Base-by-base conservation (phyloP, 2,797 vertebrate genomes). In the Pachyuromys duprasi region DNA sequence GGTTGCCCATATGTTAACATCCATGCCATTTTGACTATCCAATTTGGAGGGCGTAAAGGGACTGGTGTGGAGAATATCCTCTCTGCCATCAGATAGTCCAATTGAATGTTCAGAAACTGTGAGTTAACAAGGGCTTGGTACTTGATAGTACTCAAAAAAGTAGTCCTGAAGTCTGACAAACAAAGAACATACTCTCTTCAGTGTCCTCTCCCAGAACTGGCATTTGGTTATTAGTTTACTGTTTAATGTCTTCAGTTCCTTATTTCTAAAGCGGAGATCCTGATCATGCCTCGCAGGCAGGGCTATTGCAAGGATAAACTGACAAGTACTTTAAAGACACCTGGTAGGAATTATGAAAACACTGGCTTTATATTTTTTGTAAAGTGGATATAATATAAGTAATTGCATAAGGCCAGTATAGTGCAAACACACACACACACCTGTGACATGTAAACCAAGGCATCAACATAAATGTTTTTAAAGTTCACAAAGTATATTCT, bases 341-440 rank as follows among this genome's bases (percentile, higher is more conserved):
- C 9, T 12, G 3, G 9, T 49, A 63, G 83, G 28, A 4, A 4
- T 31, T 90, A 55, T 81, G 14, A 22, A 84, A 91, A 82, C 69
- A 20, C 33, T 80, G 42, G 1, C 22, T 14, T 33, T 88, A 26
- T 74, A 60, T 72, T 53, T 57, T 13, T 91, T 69, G 33, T 13
- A 24, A 93, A 96, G 81, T 95, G 62, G 24, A 8, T 53, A 72
- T 93, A 87, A 78, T 24, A 53, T 55, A 55, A 86, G 55, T n/a
- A 72, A 31, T 36, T 45, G 86, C 42, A 65, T 33, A 74, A 65
- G 12, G 5, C 89, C 62, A 67, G 11, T 9, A 67, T 84, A 84
- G 80, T 5, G 55, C 3, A 65, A 3, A 20, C n/a, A 55, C 15
- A 67, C 5, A 78, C 31, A 75, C 33, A 42, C 8, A 84, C 22